A percentile compares a stretch with the other conserved stretches of the same genome.
Conservation (phyloP, 2,113 vertebrate genomes). For the Malurus cyaneus region DNA sequence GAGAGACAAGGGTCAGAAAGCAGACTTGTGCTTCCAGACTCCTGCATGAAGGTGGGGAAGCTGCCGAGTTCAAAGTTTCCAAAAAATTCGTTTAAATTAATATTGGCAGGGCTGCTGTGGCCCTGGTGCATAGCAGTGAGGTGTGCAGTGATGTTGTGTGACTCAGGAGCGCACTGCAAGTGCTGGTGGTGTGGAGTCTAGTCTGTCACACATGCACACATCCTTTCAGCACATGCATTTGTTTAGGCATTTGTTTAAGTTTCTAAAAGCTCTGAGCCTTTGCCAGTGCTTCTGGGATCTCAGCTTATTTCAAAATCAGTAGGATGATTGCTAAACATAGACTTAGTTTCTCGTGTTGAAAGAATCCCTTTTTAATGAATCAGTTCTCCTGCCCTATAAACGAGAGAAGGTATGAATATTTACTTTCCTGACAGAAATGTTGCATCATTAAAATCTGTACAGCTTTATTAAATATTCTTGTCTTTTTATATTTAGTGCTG, state of each 20-base stretch:
- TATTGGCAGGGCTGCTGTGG: neutral
- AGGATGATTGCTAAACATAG: neutral
- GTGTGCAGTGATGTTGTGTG: neutral
- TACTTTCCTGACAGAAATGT: neutral
- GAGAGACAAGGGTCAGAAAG: neutral
- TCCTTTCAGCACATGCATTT: neutral
- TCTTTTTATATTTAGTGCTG: neutral
- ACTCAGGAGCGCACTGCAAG: neutral
- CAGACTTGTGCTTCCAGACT: neutral
- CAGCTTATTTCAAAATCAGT: neutral
- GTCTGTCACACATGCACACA: neutral
- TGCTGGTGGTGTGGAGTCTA: neutral
- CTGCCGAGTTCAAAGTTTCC: neutral
- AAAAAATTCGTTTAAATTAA: neutral
- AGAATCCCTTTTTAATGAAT: neutral
- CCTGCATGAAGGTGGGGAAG: neutral
- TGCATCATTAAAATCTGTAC: neutral
- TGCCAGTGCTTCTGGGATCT: neutral
- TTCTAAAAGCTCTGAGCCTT: conserved; percentile 13
- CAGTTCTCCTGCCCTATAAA: neutral
- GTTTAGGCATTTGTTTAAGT: neutral
- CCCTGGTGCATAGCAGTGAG: neutral
- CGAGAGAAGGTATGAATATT: conserved; percentile 17
- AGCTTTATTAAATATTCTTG: neutral
- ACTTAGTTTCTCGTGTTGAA: neutral